These are phyloP conservation scores for Indri indri DNA, from an alignment of 2,113 vertebrate species.

Conservation along the genomic window DNA sequence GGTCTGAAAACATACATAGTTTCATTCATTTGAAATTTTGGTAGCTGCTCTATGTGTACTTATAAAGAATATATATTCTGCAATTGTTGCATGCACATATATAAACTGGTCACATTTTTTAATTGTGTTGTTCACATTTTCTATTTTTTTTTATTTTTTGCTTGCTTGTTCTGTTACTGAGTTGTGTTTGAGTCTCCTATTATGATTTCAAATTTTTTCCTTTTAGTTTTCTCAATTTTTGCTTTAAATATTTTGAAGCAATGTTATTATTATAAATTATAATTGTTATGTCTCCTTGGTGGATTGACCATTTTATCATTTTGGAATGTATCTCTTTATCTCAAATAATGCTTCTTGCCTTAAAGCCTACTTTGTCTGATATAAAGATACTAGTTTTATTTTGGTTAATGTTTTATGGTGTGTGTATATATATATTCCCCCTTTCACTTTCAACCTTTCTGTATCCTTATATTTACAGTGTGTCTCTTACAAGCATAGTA, in stretches of 20 bases:
- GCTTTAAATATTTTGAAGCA: neutral
- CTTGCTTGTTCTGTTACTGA: neutral
- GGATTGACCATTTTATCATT: neutral
- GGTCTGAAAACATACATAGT: neutral
- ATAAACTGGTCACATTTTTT: neutral
- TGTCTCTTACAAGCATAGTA: neutral
- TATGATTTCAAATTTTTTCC: neutral
- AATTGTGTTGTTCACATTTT: neutral
- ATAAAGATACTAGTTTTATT: neutral
- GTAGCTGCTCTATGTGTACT: neutral
- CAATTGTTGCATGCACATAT: accelerated
- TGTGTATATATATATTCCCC: neutral
- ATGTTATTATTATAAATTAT: neutral
- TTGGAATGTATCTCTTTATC: neutral
- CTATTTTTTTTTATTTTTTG: neutral
- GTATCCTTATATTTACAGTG: neutral
- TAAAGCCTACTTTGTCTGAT: neutral
- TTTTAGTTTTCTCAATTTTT: neutral
- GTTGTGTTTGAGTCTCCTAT: neutral
- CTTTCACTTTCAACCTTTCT: neutral
- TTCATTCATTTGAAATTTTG: neutral
- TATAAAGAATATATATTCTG: neutral
- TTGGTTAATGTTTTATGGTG: neutral
- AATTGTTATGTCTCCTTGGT: neutral
- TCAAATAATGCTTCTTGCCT: neutral